These are phyloP conservation scores for Ceratotherium simum DNA, from an alignment of 2,113 vertebrate species.

Conservation along the genomic window DNA sequence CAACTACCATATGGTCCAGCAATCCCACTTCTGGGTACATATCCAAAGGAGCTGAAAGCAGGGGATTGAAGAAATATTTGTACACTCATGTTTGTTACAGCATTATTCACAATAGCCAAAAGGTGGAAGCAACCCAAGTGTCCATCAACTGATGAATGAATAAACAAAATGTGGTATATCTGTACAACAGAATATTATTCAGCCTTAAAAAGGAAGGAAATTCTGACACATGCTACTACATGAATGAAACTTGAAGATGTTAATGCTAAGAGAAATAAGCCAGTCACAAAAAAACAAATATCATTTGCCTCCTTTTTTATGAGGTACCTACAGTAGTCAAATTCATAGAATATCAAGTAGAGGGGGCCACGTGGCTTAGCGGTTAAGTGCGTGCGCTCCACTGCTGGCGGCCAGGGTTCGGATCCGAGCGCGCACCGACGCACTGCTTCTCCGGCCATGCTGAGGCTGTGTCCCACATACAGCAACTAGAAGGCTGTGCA, in stretches of 20 bases:
- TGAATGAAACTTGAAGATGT: neutral
- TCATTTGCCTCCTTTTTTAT: neutral
- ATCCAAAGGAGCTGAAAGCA: neutral
- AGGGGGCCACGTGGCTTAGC: too few species aligned
- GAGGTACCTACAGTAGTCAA: neutral
- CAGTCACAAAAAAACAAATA: neutral
- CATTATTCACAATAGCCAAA: neutral
- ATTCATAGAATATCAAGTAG: neutral
- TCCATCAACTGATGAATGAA: neutral
- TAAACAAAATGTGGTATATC: neutral
- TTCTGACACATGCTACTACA: neutral
- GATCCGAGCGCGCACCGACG: too few species aligned
- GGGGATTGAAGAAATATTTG: neutral
- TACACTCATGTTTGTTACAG: too few species aligned
- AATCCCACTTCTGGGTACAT: neutral
- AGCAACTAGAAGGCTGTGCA: too few species aligned
- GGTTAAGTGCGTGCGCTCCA: too few species aligned
- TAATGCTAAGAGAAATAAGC: too few species aligned
- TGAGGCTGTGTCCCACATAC: too few species aligned
- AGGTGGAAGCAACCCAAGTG: too few species aligned
- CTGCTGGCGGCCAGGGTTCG: too few species aligned
- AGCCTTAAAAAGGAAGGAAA: neutral
- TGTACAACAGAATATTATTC: neutral
- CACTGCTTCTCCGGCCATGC: too few species aligned
- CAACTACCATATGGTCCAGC: neutral